These are phyloP conservation scores for Eueremaeus valkanovi DNA, from an alignment of 2,888 invertebrate species.

Conservation along the genomic window DNA sequence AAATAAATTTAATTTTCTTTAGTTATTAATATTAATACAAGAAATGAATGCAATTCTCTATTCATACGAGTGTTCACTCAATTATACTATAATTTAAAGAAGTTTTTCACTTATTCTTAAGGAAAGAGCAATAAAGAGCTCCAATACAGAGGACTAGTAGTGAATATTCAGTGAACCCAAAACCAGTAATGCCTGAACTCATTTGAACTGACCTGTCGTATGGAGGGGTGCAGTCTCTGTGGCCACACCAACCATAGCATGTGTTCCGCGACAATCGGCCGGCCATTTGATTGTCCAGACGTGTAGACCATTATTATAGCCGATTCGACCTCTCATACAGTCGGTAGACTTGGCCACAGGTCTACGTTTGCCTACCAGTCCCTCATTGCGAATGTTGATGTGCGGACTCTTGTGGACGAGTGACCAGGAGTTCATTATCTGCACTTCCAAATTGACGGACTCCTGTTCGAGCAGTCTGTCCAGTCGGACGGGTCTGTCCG, in stretches of 20 bases:
- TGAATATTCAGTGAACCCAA: too few species aligned
- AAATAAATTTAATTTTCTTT: too few species aligned
- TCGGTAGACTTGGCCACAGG: constrained; percentile 40
- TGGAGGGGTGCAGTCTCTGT: constrained; percentile 35
- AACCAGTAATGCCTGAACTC: too few species aligned
- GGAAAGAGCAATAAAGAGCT: too few species aligned
- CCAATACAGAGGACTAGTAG: too few species aligned
- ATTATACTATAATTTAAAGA: too few species aligned
- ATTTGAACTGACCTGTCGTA: constrained; percentile 36
- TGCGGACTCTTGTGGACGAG: constrained; percentile 34
- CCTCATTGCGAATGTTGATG: constrained; percentile 35
- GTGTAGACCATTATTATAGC: constrained; percentile 37
- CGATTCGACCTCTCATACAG: constrained; percentile 37
- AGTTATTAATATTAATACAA: too few species aligned
- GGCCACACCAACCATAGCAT: constrained; percentile 39
- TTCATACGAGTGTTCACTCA: too few species aligned
- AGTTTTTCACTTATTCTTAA: too few species aligned
- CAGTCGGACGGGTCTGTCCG: constrained; percentile 32
- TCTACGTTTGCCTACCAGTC: constrained; percentile 34
- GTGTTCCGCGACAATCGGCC: constrained; percentile 38
- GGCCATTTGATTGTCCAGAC: constrained; percentile 40
- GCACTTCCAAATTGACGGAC: background rate
- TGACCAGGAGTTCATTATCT: constrained; percentile 37
- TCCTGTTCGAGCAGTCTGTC: constrained; percentile 38
- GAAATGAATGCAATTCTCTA: too few species aligned